These are phyloP conservation scores for Aurelia coerulea DNA, from an alignment of 30 jellyfish, hydroid and myxozoan species.

Conservation along the genomic window DNA sequence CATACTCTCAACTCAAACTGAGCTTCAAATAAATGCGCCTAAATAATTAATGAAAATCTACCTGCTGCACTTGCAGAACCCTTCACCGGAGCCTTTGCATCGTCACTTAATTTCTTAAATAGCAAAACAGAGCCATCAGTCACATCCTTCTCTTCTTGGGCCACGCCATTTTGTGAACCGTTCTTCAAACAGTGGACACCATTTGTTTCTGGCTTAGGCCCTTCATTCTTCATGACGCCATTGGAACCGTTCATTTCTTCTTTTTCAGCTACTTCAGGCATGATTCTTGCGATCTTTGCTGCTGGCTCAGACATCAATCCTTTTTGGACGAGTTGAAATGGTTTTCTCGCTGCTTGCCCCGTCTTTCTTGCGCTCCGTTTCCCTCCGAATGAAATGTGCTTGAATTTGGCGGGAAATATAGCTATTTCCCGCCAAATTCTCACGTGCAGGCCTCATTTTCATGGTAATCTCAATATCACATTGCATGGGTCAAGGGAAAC, in stretches of 20 bases:
- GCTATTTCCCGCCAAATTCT: too few relatives aligned
- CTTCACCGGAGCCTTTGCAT: constrained; percentile 79
- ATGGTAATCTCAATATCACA: not conserved
- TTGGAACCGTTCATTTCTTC: not conserved
- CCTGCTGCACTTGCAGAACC: constrained; percentile 95
- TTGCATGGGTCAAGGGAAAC: too few relatives aligned
- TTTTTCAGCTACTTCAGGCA: constrained; percentile 30
- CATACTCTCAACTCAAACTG: too few relatives aligned
- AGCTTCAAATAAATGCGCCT: not conserved
- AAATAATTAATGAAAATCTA: not conserved
- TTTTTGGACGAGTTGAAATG: not conserved
- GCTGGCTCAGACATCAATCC: constrained; percentile 55
- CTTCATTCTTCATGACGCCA: too few relatives aligned
- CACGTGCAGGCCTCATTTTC: not conserved
- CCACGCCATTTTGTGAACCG: constrained; percentile 14
- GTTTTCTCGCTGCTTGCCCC: constrained; percentile 32
- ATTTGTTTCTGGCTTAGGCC: too few relatives aligned
- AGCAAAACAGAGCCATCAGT: constrained; percentile 58
- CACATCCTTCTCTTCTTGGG: not conserved
- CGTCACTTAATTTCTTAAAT: constrained; percentile 62
- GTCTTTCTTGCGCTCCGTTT: not conserved
- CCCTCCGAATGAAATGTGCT: not conserved
- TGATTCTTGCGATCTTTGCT: constrained; percentile 30
- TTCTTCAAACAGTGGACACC: not conserved
- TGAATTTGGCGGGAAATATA: constrained; percentile 1